These are phyloP conservation scores for Globodera ellingtonae DNA, from an alignment of 1,140 invertebrate genomes.

Conservation along the genomic window DNA sequence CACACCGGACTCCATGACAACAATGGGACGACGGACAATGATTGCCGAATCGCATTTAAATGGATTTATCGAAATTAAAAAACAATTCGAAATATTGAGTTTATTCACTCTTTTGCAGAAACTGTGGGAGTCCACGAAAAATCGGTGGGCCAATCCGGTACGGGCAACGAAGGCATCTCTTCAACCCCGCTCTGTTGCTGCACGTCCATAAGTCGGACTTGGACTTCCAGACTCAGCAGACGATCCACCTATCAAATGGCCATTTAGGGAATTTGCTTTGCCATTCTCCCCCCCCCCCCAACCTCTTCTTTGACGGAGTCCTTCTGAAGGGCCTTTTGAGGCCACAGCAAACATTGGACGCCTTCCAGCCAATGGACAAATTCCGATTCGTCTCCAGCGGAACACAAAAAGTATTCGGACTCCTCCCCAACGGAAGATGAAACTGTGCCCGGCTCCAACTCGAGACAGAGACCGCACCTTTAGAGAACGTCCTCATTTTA, in stretches of 20 bases:
- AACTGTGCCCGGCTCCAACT: constrained; percentile 24
- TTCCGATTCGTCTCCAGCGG: constrained; percentile 33
- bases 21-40: background rate
- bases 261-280: background rate
- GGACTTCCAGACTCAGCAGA: constrained; percentile 40
- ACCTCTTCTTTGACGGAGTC: constrained; percentile 33
- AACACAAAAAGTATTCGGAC: constrained; percentile 20
- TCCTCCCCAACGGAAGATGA: background rate
- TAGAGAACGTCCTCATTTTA: background rate
- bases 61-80: too few relatives aligned
- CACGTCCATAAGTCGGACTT: constrained; percentile 33
- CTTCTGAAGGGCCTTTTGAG: constrained; percentile 30
- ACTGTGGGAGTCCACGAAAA: constrained; percentile 39
- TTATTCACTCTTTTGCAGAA: background rate
- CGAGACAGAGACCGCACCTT: constrained; percentile 35
- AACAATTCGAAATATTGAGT: too few relatives aligned
- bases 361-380: constrained; percentile 30
- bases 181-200: background rate
- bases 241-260: constrained; percentile 28
- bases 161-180: background rate
- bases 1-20: background rate
- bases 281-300: too few relatives aligned
- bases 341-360: constrained; percentile 34
- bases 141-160: constrained; percentile 34
- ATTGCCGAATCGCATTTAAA: background rate